These are phyloP conservation scores for Phyllopteryx taeniolatus DNA, from an alignment of 2,113 vertebrate species.

Conservation along the genomic window DNA sequence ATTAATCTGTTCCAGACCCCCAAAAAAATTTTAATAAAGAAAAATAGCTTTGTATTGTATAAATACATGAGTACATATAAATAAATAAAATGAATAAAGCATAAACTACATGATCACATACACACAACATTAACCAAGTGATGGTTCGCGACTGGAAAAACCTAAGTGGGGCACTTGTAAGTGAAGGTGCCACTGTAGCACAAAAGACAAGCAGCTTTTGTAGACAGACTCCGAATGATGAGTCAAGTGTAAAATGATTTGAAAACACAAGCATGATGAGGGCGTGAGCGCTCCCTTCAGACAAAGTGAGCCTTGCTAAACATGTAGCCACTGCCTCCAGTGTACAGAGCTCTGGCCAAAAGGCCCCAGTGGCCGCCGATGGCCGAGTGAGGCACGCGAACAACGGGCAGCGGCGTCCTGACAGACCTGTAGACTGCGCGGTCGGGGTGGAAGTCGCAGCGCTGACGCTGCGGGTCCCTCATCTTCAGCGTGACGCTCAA, in stretches of 20 bases:
- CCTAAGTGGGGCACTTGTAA: not conserved
- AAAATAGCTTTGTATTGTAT: too few relatives aligned
- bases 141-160: too few relatives aligned
- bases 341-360: conserved; percentile 22
- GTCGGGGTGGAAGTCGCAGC: conserved; percentile 62
- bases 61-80: too few relatives aligned
- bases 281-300: not conserved
- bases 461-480: conserved; percentile 56
- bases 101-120: too few relatives aligned
- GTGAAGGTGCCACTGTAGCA: not conserved
- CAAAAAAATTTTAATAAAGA: too few relatives aligned
- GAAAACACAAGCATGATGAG: not conserved
- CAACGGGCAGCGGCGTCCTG: not conserved
- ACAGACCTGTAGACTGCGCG: conserved; percentile 70
- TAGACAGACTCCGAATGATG: not conserved
- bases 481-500: conserved; percentile 62
- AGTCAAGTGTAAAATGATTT: not conserved
- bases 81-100: too few relatives aligned
- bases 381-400: not conserved
- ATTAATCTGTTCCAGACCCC: too few relatives aligned
- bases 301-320: conserved; percentile 12
- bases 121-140: not conserved
- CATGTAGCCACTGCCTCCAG: conserved; percentile 28
- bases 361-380: conserved; percentile 1
- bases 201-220: not conserved